These are phyloP conservation scores for Mugil cephalus DNA, from an alignment of 2,113 vertebrate genomes.

Conservation along the genomic window DNA sequence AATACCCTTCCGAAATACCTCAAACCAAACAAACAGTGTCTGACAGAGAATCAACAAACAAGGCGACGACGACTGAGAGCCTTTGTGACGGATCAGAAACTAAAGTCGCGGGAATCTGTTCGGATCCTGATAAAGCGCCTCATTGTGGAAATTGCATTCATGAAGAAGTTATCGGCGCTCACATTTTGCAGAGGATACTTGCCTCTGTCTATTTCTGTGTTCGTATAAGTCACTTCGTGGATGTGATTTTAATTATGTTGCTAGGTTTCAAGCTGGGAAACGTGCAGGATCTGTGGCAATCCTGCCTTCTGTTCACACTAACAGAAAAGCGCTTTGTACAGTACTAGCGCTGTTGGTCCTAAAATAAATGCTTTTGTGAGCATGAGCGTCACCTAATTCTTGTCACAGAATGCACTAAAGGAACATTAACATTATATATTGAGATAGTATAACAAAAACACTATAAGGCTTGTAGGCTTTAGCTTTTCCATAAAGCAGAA, in stretches of 20 bases:
- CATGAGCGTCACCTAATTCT: neutral
- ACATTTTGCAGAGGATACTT: constrained; percentile 43
- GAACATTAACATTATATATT: neutral
- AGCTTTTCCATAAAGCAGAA: too few species aligned
- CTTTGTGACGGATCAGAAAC: constrained; percentile 74
- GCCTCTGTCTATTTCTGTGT: constrained; percentile 62
- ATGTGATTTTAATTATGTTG: constrained; percentile 48
- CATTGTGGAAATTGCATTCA: constrained; percentile 67
- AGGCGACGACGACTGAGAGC: constrained; percentile 51
- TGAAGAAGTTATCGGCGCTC: constrained; percentile 61
- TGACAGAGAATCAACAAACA: constrained; percentile 74
- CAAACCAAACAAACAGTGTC: constrained; percentile 77
- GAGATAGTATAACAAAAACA: neutral
- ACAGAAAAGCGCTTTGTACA: neutral
- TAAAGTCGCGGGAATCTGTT: constrained; percentile 75
- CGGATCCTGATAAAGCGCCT: constrained; percentile 77
- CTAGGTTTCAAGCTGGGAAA: constrained; percentile 30
- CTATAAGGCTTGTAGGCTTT: too few species aligned
- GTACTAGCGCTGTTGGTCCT: neutral
- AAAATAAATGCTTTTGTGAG: neutral
- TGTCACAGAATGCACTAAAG: neutral
- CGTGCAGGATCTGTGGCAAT: constrained; percentile 19
- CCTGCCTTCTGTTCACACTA: neutral
- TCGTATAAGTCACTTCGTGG: constrained; percentile 59
- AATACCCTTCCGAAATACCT: constrained; percentile 75